Evolutionary conservation across 64 coral and sea anemone species (phyloP).

Genomic region (Montipora cactus): DNA sequence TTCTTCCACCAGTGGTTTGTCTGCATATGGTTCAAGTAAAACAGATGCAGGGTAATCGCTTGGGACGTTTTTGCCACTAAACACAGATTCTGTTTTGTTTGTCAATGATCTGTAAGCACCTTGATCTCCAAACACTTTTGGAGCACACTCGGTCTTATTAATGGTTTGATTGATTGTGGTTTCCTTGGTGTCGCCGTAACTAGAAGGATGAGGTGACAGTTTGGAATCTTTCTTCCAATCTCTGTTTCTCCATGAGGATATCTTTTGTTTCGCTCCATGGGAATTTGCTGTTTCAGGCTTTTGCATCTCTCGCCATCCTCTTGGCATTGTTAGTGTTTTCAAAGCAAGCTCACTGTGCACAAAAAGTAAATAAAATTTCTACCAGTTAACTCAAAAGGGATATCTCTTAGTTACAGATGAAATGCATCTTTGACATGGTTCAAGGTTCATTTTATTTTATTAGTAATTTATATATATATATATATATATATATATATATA

Average conservation of each 20-base stretch:
- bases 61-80: neutral
- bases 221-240: neutral
- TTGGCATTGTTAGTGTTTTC: neutral
- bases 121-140: neutral
- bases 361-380: neutral
- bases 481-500: too few species aligned
- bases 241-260: neutral
- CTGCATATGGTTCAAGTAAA: neutral
- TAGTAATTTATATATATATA: too few species aligned
- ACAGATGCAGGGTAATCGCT: neutral
- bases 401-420: too few species aligned
- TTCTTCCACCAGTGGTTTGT: neutral
- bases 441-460: too few species aligned
- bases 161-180: neutral
- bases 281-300: conserved; percentile 2
- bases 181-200: neutral
- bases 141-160: too few species aligned
- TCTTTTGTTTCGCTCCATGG: neutral
- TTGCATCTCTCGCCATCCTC: neutral
- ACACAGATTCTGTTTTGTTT: neutral
- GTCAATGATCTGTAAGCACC: neutral
- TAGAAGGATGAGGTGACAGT: neutral
- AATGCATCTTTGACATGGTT: too few species aligned
- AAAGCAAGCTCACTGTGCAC: neutral
- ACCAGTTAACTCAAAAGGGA: too few species aligned